A percentile compares a stretch with the other conserved stretches of the same genome.
These are phyloP conservation scores for Hypotaenidia okinawae DNA, from an alignment of 2,797 vertebrate genomes.

Conservation along the genomic window DNA sequence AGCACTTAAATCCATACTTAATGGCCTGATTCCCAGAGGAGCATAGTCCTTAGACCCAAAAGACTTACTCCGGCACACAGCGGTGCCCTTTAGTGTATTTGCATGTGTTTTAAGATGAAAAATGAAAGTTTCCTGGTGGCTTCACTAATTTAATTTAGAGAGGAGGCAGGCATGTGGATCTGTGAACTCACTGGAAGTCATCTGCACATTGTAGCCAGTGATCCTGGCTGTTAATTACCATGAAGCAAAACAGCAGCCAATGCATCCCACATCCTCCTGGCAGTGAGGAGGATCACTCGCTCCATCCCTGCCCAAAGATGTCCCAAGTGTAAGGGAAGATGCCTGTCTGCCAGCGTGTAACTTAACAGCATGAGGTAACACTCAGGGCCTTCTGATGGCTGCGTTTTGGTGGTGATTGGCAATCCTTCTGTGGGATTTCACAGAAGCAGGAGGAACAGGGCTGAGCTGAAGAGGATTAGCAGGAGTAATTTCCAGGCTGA, in stretches of 20 bases:
- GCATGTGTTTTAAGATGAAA: background rate
- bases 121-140: background rate
- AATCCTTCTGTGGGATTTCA: background rate
- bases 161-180: background rate
- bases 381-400: background rate
- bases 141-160: constrained; percentile 17
- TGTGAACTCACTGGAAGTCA: background rate
- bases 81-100: background rate
- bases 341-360: too few relatives aligned
- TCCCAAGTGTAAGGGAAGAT: background rate
- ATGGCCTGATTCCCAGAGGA: constrained; percentile 30
- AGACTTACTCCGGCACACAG: background rate
- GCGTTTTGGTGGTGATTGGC: background rate
- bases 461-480: constrained; percentile 38
- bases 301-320: background rate
- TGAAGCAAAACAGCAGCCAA: background rate
- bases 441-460: background rate
- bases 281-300: background rate
- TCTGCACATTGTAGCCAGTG: background rate
- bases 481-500: constrained; percentile 2
- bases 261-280: fast-evolving
- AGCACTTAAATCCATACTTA: constrained; percentile 40
- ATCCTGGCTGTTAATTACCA: background rate
- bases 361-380: background rate
- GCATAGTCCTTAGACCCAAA: background rate